Evolutionary conservation across 2,113 vertebrate genomes (phyloP), one percentile per base, ranked within the genome.

Genomic region (Polypterus bichir): DNA sequence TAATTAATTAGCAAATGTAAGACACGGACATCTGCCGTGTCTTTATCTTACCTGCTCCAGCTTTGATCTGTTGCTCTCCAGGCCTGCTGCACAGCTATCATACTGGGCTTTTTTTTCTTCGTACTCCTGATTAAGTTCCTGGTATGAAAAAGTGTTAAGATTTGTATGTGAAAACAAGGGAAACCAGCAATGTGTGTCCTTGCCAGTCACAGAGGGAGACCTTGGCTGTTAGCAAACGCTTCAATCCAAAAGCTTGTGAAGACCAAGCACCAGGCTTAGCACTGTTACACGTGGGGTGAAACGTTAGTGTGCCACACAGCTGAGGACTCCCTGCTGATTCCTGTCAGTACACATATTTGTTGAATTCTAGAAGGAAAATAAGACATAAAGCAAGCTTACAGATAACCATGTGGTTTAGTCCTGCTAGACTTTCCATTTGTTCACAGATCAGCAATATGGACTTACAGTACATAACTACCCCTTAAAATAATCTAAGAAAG

Each of bases 91-190:
- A 62, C 92, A 97, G 59, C 90, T 94, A 73, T 98, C 89, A 3
- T 99, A 97, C 8, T 89, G 93, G 7, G 80, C 72, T 76, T 94
- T 99, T 80, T 91, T 99, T 54, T 90, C 91, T 4, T 94, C 90
- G 44, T 87, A 79, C 65, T 95, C 92, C 66, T 92, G 90, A 71
- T 77, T 90, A 55, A 97, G 75, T 64, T 95, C 93, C 96, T 99
- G 73, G 72, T 5, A 61, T 45, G 62, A 77, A 67, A 73, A 77
- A 67, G 69, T 70, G 64, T 80, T 62, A 73, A 68, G 65, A 71
- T 10, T 48, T 67, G 67, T 64, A 68, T 76, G 49, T 73, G 61
- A 73, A 71, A 67, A 62, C 64, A 59, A 71, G 69, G 73, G 27
- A 27, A 27, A 27, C 27, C 27, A 27, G 27, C 73, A 76, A 70